Conservation (phyloP, 2,797 vertebrate genomes). For the Hafferia zeledoni region DNA sequence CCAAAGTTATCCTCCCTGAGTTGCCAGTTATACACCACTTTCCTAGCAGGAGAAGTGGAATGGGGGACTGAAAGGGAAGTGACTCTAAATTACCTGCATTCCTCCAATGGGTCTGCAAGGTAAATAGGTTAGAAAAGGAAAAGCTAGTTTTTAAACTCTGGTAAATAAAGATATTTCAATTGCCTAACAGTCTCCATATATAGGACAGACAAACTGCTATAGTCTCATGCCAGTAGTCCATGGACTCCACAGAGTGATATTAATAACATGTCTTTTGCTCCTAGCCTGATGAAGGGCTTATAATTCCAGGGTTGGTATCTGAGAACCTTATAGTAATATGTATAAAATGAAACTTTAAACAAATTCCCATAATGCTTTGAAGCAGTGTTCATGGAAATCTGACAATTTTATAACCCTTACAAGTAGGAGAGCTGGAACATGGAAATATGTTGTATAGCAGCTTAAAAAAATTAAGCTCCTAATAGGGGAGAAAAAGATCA, state of each 20-base stretch:
- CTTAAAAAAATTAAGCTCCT: not conserved
- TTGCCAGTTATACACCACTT: not conserved
- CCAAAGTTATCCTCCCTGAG: not conserved
- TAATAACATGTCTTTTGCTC: not conserved
- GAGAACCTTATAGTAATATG: not conserved
- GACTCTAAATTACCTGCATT: not conserved
- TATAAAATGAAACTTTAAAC: not conserved
- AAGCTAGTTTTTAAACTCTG: not conserved
- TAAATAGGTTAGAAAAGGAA: not conserved
- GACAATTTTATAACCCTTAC: not conserved
- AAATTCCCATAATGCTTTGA: not conserved
- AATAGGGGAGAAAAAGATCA: not conserved
- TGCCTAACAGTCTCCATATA: not conserved
- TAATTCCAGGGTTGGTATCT: not conserved
- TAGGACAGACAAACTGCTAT: not conserved
- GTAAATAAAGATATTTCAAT: not conserved
- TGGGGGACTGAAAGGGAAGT: not conserved
- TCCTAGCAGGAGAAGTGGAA: not conserved
- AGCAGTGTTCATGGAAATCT: not conserved
- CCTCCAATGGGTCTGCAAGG: not conserved
- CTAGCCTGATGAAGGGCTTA: not conserved
- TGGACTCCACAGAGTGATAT: not conserved
- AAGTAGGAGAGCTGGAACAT: not conserved
- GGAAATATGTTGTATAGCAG: not conserved
- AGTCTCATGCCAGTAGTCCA: fast-evolving